phyloP scores from a whole-genome alignment of 2,113 vertebrate species.

The Meles meles region DNA sequence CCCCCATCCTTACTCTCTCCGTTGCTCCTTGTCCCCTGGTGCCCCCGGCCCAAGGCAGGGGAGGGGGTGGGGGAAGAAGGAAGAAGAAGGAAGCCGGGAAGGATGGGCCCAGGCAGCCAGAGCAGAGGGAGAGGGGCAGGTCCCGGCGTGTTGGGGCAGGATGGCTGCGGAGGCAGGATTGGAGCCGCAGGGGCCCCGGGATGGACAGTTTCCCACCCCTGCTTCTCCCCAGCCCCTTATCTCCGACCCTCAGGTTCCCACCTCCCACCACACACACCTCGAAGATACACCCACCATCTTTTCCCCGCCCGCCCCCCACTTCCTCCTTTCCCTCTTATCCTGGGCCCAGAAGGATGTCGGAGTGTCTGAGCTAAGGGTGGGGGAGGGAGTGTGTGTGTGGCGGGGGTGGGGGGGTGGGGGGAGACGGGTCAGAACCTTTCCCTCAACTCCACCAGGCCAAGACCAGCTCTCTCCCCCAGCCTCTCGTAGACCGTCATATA shows the following conservation, averaged over 20 bases:
- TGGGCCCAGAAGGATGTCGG: conserved; percentile 65
- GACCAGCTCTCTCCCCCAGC: conserved; percentile 53
- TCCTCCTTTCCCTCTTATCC: conserved; percentile 64
- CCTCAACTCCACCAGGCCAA: conserved; percentile 28
- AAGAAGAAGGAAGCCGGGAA: conserved; percentile 33
- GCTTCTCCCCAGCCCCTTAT: conserved; percentile 10
- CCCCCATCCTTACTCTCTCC: conserved; percentile 14
- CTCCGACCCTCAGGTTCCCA: conserved; percentile 5
- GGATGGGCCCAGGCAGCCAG: conserved; percentile 61
- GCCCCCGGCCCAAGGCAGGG: conserved; percentile 34
- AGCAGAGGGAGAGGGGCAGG: conserved; percentile 69
- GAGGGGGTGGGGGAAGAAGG: background rate
- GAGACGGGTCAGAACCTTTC: background rate
- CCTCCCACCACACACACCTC: conserved; percentile 55
- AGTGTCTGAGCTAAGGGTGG: conserved; percentile 39
- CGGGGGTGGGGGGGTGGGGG: background rate
- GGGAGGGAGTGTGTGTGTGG: background rate
- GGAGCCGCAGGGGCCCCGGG: conserved; percentile 53
- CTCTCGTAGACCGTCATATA: conserved; percentile 41
- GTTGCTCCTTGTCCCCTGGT: background rate
- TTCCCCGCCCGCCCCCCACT: conserved; percentile 15
- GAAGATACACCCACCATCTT: conserved; percentile 47
- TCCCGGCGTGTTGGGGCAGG: conserved; percentile 73
- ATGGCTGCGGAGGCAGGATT: conserved; percentile 68
- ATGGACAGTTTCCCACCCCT: conserved; percentile 41